Evolutionary conservation across 2,113 vertebrate genomes (phyloP), one percentile per base, ranked within the genome.

Genomic region (Tauraco erythrolophus): DNA sequence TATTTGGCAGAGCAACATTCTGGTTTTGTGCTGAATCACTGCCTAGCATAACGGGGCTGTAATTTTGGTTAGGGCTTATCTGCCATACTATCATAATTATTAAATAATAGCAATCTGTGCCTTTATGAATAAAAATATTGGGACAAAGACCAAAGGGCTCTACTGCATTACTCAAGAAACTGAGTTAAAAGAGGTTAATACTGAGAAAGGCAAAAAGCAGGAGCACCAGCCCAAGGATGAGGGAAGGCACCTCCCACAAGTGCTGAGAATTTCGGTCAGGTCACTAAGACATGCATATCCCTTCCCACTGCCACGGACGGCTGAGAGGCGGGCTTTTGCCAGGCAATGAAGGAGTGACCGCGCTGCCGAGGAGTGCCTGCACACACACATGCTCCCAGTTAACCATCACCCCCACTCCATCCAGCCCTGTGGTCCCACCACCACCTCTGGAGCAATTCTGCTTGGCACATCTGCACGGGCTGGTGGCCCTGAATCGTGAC

Each of bases 1-100:
- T 69, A 61, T 21, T 65, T 69, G 84, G 53, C 39, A 91, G 53
- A 62, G 46, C 13, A 91, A 78, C 50, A 69, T 77, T 87, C 56
- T 51, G 66, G 11, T 37, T 78, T 91, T 87, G 57, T 88, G 84
- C 87, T 94, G 89, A 87, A 91, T 91, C 95, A 89, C 77, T 78
- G 69, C 53, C 72, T 57, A 56, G 46, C 37, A 19, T 17, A 89
- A 88, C 10, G 19, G 17, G 27, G 45, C 33, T 28, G 14, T 84
- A 61, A 91, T 58, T 84, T 46, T 79, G 31, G 30, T 51, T 68
- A 72, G 53, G n/a, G 43, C 19, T 87, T 87, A 64, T 92, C 48
- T 75, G 53, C 31, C 65, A 69, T 30, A 19, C 35, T 82, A 18
- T 14, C 78, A 71, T 50, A 94, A 89, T 84, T 78, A 94, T 95